Evolutionary conservation across 2,113 vertebrate genomes (phyloP).

Genomic region (Herpetotheres cachinnans): DNA sequence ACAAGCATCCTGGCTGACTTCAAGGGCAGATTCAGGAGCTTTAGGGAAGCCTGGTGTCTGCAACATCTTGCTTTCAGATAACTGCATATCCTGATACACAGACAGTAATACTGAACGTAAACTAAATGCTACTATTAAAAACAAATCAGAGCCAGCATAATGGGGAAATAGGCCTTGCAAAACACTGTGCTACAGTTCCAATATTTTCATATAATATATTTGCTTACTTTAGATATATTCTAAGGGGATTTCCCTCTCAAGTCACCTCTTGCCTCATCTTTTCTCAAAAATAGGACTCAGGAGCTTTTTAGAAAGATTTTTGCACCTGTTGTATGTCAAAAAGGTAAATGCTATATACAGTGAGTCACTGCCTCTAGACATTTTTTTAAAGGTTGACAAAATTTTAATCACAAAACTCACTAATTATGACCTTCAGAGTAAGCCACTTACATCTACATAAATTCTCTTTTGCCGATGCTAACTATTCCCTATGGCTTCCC

Average conservation of each 20-base stretch:
- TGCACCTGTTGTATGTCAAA: not conserved
- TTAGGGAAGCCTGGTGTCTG: not conserved
- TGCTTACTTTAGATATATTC: not conserved
- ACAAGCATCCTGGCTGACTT: not conserved
- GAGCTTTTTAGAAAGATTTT: not conserved
- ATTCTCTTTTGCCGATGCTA: not conserved
- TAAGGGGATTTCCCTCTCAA: not conserved
- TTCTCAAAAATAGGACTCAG: not conserved
- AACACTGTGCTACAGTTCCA: not conserved
- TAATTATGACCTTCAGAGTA: slow-evolving; percentile 44
- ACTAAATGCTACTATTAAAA: not conserved
- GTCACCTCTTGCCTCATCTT: not conserved
- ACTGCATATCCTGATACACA: not conserved
- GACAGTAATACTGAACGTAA: not conserved
- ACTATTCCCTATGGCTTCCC: not conserved
- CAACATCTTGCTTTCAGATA: not conserved
- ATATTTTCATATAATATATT: not conserved
- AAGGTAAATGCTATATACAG: not conserved
- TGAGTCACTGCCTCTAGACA: not conserved
- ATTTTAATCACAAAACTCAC: slow-evolving; percentile 7
- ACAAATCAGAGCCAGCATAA: not conserved
- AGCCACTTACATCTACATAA: not conserved
- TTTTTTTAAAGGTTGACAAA: slow-evolving; percentile 29
- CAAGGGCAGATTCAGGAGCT: not conserved
- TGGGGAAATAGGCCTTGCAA: not conserved